Evolutionary conservation across 2,113 vertebrate species (phyloP).

Genomic region (Embiotoca jacksoni): DNA sequence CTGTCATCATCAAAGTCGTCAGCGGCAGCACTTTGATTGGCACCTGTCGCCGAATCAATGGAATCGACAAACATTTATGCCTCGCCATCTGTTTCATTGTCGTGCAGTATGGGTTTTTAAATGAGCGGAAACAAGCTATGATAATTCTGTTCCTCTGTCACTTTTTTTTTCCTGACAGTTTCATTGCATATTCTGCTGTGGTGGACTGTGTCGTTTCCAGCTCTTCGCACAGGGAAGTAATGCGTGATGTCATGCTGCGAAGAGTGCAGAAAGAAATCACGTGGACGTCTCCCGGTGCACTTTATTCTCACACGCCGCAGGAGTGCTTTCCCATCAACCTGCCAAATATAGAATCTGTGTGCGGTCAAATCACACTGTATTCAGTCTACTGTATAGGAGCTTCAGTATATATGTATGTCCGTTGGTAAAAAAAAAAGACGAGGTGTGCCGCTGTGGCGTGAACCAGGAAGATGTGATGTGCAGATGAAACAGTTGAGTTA

Average conservation of each 20-base stretch:
- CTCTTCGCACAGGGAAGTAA: slow-evolving; percentile 34
- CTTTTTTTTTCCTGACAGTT: slow-evolving; percentile 35
- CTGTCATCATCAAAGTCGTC: slow-evolving; percentile 64
- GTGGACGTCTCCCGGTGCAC: not conserved
- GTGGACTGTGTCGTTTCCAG: slow-evolving; percentile 36
- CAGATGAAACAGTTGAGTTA: slow-evolving; percentile 61
- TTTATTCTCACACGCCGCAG: slow-evolving; percentile 18
- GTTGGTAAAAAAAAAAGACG: slow-evolving; percentile 26
- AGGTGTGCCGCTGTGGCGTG: slow-evolving; percentile 10
- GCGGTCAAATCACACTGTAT: slow-evolving; percentile 8
- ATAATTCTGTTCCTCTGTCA: slow-evolving; percentile 59
- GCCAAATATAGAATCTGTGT: slow-evolving; percentile 17
- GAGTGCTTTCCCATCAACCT: slow-evolving; percentile 10
- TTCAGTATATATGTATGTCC: not conserved
- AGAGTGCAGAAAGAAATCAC: slow-evolving; percentile 13
- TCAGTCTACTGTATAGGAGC: not conserved
- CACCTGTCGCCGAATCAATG: slow-evolving; percentile 73
- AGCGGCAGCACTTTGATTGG: slow-evolving; percentile 66
- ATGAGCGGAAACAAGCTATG: slow-evolving; percentile 49
- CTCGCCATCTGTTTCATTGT: slow-evolving; percentile 66
- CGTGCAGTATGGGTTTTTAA: slow-evolving; percentile 10
- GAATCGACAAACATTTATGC: slow-evolving; percentile 49
- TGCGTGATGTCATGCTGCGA: slow-evolving; percentile 22
- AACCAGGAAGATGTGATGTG: slow-evolving; percentile 34
- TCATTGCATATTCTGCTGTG: slow-evolving; percentile 28